Conservation (phyloP, 2,888 invertebrate species). For the Cetonia aurata region DNA sequence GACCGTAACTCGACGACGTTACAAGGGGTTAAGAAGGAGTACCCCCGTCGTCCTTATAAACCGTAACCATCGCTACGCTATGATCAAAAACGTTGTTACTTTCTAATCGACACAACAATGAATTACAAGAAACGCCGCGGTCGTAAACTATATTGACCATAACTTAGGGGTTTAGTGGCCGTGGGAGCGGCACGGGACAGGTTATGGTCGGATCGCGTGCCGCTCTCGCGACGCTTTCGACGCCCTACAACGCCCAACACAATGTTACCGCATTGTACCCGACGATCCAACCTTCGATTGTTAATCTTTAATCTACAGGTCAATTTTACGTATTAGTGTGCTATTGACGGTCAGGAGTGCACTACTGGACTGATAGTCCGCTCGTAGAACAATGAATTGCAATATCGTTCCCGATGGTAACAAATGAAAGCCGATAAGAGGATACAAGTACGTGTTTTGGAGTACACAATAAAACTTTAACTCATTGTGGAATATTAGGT, state of each 20-base stretch:
- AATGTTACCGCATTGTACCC: conserved; percentile 8
- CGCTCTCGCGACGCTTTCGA: conserved; percentile 45
- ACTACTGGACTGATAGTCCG: conserved; percentile 3
- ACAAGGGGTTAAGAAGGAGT: neutral
- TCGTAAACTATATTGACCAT: conserved; percentile 59
- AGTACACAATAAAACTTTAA: no score
- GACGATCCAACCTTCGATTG: conserved; percentile 20
- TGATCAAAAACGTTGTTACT: conserved; percentile 52
- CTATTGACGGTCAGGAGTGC: conserved; percentile 23
- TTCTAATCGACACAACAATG: conserved; percentile 58
- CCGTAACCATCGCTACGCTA: conserved; percentile 13
- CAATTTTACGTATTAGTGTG: conserved; percentile 27
- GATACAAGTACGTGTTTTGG: no score
- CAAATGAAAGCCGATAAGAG: no score
- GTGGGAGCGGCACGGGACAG: conserved; percentile 55
- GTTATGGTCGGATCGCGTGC: conserved; percentile 58
- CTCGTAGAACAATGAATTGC: neutral
- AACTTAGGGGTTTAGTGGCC: conserved; percentile 55
- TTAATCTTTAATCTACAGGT: conserved; percentile 35
- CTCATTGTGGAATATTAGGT: no score
- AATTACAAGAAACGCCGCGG: conserved; percentile 57
- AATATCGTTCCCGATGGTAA: neutral
- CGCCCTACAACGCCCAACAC: conserved; percentile 43
- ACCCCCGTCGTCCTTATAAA: conserved; percentile 1
- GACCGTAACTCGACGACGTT: neutral